phyloP scores from a whole-genome alignment of 2,113 vertebrate species.

The Pungitius pungitius region DNA sequence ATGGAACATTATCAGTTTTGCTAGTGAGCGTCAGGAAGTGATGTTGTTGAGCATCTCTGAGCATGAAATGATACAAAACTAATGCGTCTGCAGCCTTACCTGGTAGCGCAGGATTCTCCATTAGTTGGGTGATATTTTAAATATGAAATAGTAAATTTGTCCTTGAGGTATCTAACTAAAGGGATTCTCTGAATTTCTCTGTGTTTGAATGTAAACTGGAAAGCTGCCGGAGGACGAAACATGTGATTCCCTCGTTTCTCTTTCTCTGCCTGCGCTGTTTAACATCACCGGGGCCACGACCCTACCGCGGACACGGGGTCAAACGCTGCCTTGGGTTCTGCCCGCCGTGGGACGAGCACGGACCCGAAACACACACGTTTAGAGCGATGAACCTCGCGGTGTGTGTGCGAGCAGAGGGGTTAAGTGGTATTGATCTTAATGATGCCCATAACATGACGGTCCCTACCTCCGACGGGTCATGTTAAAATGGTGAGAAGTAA shows the following conservation, averaged over 20 bases:
- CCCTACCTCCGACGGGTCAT: background rate
- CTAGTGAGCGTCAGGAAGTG: background rate
- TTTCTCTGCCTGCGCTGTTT: conserved; percentile 33
- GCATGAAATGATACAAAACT: background rate
- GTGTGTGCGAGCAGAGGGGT: background rate
- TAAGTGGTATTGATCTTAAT: background rate
- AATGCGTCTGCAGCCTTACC: too few species aligned
- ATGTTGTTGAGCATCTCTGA: background rate
- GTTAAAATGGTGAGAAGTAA: background rate
- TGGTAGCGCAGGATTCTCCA: background rate
- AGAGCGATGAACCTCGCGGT: background rate
- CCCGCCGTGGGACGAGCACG: background rate
- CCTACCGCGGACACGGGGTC: too few species aligned
- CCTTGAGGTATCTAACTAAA: background rate
- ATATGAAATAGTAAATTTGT: background rate
- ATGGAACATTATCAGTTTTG: background rate
- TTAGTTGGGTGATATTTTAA: background rate
- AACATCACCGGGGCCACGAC: conserved; percentile 36
- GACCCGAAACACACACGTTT: background rate
- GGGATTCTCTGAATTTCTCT: background rate
- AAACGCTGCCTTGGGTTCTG: conserved; percentile 29
- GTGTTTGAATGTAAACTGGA: conserved; percentile 18
- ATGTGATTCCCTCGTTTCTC: conserved; percentile 14
- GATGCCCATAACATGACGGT: too few species aligned
- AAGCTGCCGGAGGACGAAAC: conserved; percentile 14